A percentile compares a stretch with the other conserved stretches of the same genome.
Conservation (phyloP, 2,888 invertebrate species). For the Loripinus fragilis region DNA sequence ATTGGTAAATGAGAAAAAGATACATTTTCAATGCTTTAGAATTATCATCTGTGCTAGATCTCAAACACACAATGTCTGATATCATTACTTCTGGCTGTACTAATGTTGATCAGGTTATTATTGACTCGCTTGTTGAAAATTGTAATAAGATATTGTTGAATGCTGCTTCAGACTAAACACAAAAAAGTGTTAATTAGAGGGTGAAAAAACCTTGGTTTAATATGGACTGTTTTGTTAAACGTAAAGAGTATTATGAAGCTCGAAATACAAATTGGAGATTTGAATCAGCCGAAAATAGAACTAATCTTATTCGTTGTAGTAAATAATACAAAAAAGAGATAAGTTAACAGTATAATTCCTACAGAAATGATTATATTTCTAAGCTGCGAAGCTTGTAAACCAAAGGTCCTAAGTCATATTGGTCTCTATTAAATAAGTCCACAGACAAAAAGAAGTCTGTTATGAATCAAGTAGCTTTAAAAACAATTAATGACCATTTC, state of each 20-base stretch:
- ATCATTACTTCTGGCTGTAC: background rate
- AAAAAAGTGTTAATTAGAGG: background rate
- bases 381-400: background rate
- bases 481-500: slow-evolving; percentile 13
- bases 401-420: slow-evolving; percentile 12
- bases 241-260: slow-evolving; percentile 10
- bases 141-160: slow-evolving; percentile 13
- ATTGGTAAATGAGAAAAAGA: slow-evolving; percentile 4
- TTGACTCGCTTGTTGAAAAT: slow-evolving; percentile 1
- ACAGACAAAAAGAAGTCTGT: slow-evolving; percentile 4
- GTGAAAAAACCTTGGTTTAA: slow-evolving; percentile 17
- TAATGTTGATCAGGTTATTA: slow-evolving; percentile 11
- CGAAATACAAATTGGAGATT: slow-evolving; percentile 9
- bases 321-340: slow-evolving; percentile 11
- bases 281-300: slow-evolving; percentile 6
- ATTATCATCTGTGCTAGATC: background rate
- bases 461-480: background rate
- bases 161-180: background rate
- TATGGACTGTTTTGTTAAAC: slow-evolving; percentile 6
- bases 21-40: slow-evolving; percentile 1
- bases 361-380: slow-evolving; percentile 13
- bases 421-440: slow-evolving; percentile 12
- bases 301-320: slow-evolving; percentile 9
- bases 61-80: slow-evolving; percentile 5
- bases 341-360: background rate